Evolutionary conservation across 1,140 invertebrate genomes (phyloP).

Genomic region (Oscheius sp.): DNA sequence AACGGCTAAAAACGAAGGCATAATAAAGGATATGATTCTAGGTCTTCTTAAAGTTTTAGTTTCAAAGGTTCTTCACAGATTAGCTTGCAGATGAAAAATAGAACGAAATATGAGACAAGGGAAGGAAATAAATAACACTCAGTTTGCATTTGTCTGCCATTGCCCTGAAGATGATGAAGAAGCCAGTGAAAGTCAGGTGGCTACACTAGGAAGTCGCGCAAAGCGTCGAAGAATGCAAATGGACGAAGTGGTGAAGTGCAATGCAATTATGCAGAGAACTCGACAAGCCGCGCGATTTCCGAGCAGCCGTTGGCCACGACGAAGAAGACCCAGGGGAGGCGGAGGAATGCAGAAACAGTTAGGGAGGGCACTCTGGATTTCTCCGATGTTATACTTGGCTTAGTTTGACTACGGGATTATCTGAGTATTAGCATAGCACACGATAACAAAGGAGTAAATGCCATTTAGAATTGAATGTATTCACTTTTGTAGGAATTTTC

Average conservation of each 20-base stretch:
- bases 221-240: neutral
- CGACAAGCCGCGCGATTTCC: neutral
- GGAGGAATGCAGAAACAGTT: neutral
- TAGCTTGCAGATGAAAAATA: too few relatives aligned
- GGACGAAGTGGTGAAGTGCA: constrained; percentile 1
- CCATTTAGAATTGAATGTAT: neutral
- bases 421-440: neutral
- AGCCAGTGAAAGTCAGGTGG: neutral
- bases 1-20: too few relatives aligned
- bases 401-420: neutral
- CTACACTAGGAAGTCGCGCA: neutral
- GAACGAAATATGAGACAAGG: too few relatives aligned
- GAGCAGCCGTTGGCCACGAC: too few relatives aligned
- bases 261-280: constrained; percentile 6
- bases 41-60: too few relatives aligned
- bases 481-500: too few relatives aligned
- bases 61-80: too few relatives aligned
- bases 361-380: neutral
- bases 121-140: too few relatives aligned
- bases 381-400: too few relatives aligned
- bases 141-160: too few relatives aligned
- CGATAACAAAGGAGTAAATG: neutral
- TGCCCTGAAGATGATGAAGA: neutral
- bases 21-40: too few relatives aligned
- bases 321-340: neutral